These are phyloP conservation scores for Hofmannophila pseudospretella DNA, from an alignment of 2,888 invertebrate species.

Conservation along the genomic window DNA sequence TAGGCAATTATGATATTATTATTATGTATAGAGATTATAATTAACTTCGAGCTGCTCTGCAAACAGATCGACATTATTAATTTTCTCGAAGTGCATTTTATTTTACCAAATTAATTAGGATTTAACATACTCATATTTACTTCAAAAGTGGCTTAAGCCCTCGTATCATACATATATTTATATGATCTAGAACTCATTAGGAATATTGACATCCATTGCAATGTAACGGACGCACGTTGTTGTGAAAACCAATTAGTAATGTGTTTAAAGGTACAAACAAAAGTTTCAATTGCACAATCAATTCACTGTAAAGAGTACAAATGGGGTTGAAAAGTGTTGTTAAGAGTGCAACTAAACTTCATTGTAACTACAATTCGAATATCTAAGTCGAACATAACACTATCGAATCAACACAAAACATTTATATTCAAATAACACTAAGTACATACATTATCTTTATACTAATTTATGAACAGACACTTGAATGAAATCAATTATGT, in stretches of 20 bases:
- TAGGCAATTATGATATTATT: slow-evolving; percentile 65
- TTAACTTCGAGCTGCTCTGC: slow-evolving; percentile 50
- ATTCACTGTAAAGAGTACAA: slow-evolving; percentile 33
- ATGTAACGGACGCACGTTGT: slow-evolving; percentile 31
- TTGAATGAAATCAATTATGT: slow-evolving; percentile 35
- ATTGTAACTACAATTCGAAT: slow-evolving; percentile 19
- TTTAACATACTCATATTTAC: slow-evolving; percentile 29
- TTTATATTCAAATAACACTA: slow-evolving; percentile 58
- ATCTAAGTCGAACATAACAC: slow-evolving; percentile 48
- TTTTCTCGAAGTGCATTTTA: slow-evolving; percentile 20
- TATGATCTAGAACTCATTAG: slow-evolving; percentile 75
- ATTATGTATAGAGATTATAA: slow-evolving; percentile 44
- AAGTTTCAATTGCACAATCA: slow-evolving; percentile 25
- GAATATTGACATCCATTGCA: slow-evolving; percentile 47
- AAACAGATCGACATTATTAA: slow-evolving; percentile 43
- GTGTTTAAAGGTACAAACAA: slow-evolving; percentile 13
- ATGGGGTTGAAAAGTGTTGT: slow-evolving; percentile 23
- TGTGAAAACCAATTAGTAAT: slow-evolving; percentile 22
- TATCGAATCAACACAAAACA: slow-evolving; percentile 54
- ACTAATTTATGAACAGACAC: slow-evolving; percentile 57
- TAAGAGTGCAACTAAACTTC: slow-evolving; percentile 26
- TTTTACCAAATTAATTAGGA: slow-evolving; percentile 23
- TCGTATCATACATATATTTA: slow-evolving; percentile 59
- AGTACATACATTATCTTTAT: slow-evolving; percentile 60
- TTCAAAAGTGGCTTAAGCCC: slow-evolving; percentile 31